Percentiles rank a stretch among this genome's conserved stretches.
phyloP scores from a whole-genome alignment of 2,797 vertebrate species.

The Spheniscus humboldti region DNA sequence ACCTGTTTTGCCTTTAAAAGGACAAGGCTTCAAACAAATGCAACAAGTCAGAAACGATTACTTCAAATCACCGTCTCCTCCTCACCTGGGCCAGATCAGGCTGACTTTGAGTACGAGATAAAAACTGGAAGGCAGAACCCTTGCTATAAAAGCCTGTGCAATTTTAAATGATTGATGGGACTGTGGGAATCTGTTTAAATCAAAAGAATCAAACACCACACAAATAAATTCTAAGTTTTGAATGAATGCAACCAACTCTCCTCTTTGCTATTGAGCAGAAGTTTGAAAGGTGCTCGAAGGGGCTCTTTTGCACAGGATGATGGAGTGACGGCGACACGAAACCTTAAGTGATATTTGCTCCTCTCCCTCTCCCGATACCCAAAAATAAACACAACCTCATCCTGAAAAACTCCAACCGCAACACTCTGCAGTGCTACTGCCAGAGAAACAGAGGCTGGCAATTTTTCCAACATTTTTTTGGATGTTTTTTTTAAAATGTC shows the following conservation, averaged over 20 bases:
- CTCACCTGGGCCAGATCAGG: neutral
- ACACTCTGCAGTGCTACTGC: neutral
- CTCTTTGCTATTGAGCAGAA: neutral
- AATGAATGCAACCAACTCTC: neutral
- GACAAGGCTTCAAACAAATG: neutral
- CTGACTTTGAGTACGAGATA: neutral
- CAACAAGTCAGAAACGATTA: neutral
- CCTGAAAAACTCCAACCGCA: rapidly evolving
- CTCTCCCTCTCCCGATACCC: neutral
- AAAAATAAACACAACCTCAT: neutral
- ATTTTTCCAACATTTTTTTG: neutral
- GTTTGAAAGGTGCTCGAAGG: neutral
- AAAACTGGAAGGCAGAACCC: neutral
- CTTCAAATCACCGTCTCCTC: neutral
- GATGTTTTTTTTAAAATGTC: neutral
- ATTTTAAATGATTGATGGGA: neutral
- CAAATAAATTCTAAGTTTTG: neutral
- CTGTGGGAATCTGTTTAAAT: neutral
- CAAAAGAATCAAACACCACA: neutral
- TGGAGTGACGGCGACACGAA: rapidly evolving
- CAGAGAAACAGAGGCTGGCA: neutral
- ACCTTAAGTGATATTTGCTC: neutral
- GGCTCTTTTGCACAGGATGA: neutral
- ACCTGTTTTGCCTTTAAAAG: neutral
- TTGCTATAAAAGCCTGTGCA: neutral